Evolutionary conservation across 2,797 vertebrate genomes (phyloP).

Genomic region (Geotrypetes seraphini): DNA sequence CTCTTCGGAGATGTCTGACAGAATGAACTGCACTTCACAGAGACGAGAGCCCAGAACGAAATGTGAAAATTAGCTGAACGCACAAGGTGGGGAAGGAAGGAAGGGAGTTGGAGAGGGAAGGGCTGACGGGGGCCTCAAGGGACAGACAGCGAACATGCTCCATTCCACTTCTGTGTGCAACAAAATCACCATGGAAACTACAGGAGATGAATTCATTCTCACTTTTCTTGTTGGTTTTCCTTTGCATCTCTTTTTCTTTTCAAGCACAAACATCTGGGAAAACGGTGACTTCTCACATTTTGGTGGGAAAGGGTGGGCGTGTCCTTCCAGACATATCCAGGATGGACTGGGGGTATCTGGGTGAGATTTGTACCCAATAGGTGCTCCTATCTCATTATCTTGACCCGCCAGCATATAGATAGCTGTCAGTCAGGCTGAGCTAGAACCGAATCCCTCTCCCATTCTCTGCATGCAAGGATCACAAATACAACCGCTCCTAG

Average conservation of each 20-base stretch:
- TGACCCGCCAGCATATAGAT: not conserved
- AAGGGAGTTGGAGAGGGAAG: not conserved
- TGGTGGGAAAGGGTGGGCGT: not conserved
- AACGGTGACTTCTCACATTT: not conserved
- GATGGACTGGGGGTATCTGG: no score
- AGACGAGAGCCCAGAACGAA: not conserved
- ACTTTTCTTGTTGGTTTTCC: no score
- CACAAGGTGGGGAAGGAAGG: no score
- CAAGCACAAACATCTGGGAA: not conserved
- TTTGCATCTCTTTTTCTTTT: not conserved
- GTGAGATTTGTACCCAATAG: not conserved
- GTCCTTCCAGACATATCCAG: no score
- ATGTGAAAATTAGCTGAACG: not conserved
- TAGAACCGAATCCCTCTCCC: not conserved
- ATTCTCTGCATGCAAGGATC: no score
- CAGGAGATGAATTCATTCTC: not conserved
- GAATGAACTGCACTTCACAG: not conserved
- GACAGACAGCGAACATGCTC: not conserved
- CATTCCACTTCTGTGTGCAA: slow-evolving; percentile 1
- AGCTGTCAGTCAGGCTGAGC: no score
- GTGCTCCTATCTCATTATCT: no score
- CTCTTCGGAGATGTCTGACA: not conserved
- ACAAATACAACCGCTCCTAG: no score
- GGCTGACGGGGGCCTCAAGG: not conserved
- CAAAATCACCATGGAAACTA: slow-evolving; percentile 21